Base-by-base conservation (phyloP, 2,113 vertebrate genomes). In the Chascanopsetta lugubris region DNA sequence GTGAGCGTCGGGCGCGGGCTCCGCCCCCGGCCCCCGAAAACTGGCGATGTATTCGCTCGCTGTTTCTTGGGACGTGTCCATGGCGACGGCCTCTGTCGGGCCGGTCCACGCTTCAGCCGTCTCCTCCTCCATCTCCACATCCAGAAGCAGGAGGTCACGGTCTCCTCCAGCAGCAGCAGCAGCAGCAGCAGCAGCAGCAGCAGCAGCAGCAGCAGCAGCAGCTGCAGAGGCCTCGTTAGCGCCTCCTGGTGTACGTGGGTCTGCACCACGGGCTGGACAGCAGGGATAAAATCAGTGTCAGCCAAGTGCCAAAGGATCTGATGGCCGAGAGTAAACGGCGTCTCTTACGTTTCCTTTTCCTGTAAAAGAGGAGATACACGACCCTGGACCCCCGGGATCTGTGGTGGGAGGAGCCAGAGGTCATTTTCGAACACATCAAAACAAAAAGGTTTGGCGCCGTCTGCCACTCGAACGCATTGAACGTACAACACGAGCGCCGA, bases 381-480 rank as follows among this genome's bases (percentile, higher is more conserved):
- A 8, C 11, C 0, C 5, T 0, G n/a, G 42, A 21, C 0, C 18
- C 11, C 0, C 5, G 0, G n/a, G 42, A 21, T 1, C 42, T 45
- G 5, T 6, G 10, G 6, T 17, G 40, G 40, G 15, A 24, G 24
- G 11, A 24, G 4, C 4, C 2, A 11, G 12, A 22, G 8, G 20
- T 21, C 43, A 46, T 46, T 46, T 46, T 46, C 43, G 3, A 21
- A 46, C 11, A 9, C 9, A 46, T 8, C 6, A 46, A 18, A 43
- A 43, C 32, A 13, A 34, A 10, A 10, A 10, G 30, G 30, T 8
- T 8, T 32, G 27, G 30, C 10, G 30, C 3, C 30, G 10, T 10
- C 30, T 32, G 30, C 30, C 7, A 32, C 30, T 8, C 30, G 2
- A 2, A 8, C 10, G 30, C 7, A 32, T 8, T 32, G 10, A 32